Evolutionary conservation across 2,888 invertebrate species (phyloP), one percentile per base, ranked within the genome.

Genomic region (Seira musarum): DNA sequence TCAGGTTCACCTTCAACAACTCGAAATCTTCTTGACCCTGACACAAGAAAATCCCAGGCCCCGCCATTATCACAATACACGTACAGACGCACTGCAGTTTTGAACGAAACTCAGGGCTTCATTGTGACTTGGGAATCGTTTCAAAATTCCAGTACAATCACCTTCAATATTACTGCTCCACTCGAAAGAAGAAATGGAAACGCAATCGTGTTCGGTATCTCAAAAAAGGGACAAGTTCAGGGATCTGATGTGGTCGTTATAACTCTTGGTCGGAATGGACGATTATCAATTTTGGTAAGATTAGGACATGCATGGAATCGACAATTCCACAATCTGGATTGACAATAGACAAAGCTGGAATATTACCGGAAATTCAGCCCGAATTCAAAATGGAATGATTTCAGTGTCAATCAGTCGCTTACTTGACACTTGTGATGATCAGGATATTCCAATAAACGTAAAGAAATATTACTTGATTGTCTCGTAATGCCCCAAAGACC

Each of bases 231-330:
- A 1, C 65, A 65, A 30, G 65, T 65, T 2, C 30, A 24, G 6
- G n/a, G 65, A 10, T 60, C 65, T 35, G 65, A 65, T 35, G 65
- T 65, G 2, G 40, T 65, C 35, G 21, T 65, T n/a, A 10, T 30
- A 2, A 40, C 35, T 6, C 5, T 65, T 2, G 22, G n/a, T 6
- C 1, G 13, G 10, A 35, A 65, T 65, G 65, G 65, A 19, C 2
- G n/a, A 17, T 6, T 40, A n/a, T 65, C 13, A 17, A 6, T 65
- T 1, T 15, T 2, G 8, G 65, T 65, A 65, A 35, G 35, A n/a
- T 35, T 35, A 73, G 73, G 74, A 74, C 22, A 74, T 74, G 74
- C 74, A 74, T 61, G 74, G 74, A 40, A 6, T 67, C 3, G 10
- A 21, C 1, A 67, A 67, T 35, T 60, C 49, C 40, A 67, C 74